Base-by-base conservation (phyloP, 2,888 invertebrate species). In the Noctua pronuba region DNA sequence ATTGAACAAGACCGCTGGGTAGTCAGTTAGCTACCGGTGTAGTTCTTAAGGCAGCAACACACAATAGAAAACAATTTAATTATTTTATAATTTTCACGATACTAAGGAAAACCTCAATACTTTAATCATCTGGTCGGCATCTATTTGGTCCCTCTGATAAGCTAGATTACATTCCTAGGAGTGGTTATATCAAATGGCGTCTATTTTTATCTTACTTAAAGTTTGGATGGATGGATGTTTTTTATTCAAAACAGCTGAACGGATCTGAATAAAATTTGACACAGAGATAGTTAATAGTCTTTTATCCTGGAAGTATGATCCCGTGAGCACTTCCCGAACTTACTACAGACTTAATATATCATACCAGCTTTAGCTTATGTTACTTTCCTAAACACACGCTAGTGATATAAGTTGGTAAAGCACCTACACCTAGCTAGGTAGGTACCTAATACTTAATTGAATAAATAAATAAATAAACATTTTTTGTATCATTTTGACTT, bases 81-180 rank as follows among this genome's bases (percentile, higher is more conserved):
- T 16, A 7, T 66, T 38, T 52, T 28, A 58, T 58, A 71, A 38
- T n/a, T 73, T 49, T 46, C 21, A 7, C 16, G 11, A 31, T 41
- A 41, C n/a, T 44, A 31, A 11, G 46, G 67, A 31, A 46, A 49
- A 68, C 31, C 31, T 13, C 38, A 31, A 41, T 58, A 58, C 2
- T 62, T 38, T 38, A 71, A 60, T 72, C 58, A 10, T 6, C n/a
- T 24, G 31, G 13, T 73, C 62, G 41, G 21, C n/a, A 52, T 60
- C 1, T 73, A 38, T 46, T 73, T 38, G 11, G 24, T 38, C 11
- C 11, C 28, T 58, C 24, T 73, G 28, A 41, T 62, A 49, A 62
- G 28, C 18, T 13, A 31, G 31, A 49, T 75, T 73, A 73, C 28
- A 73, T 62, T 24, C 18, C 35, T 72, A 72, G 38, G 24, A 73